phyloP scores from a whole-genome alignment of 1,140 invertebrate species.

The Geopemphigus sp. region DNA sequence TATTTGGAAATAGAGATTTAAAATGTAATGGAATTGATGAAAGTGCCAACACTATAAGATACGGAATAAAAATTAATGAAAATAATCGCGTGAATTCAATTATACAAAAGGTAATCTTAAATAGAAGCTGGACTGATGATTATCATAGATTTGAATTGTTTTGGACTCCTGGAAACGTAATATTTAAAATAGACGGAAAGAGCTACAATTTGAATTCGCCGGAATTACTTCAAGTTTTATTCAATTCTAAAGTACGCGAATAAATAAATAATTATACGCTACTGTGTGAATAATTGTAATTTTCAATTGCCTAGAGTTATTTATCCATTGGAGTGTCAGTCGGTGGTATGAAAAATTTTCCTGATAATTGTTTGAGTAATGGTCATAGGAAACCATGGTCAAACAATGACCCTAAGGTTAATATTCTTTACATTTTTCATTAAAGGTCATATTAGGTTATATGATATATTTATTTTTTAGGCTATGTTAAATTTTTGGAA shows the following conservation, averaged over 20 bases:
- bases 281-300: background rate
- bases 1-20: background rate
- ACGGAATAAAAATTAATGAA: slow-evolving; percentile 30
- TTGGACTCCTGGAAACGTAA: background rate
- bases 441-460: background rate
- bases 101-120: background rate
- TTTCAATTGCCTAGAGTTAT: slow-evolving; percentile 58
- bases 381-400: slow-evolving; percentile 58
- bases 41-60: background rate
- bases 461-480: slow-evolving; percentile 26
- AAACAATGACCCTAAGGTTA: slow-evolving; percentile 55
- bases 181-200: background rate
- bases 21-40: background rate
- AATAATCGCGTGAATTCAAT: background rate
- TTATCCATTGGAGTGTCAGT: slow-evolving; percentile 60
- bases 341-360: slow-evolving; percentile 60
- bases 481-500: slow-evolving; percentile 52
- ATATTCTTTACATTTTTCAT: slow-evolving; percentile 21
- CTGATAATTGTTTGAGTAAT: slow-evolving; percentile 55
- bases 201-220: background rate
- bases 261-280: background rate
- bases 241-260: background rate
- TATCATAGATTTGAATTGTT: background rate
- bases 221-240: background rate
- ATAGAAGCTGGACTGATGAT: background rate